Conservation (phyloP, 2,888 invertebrate species). For the Lithophane socia region DNA sequence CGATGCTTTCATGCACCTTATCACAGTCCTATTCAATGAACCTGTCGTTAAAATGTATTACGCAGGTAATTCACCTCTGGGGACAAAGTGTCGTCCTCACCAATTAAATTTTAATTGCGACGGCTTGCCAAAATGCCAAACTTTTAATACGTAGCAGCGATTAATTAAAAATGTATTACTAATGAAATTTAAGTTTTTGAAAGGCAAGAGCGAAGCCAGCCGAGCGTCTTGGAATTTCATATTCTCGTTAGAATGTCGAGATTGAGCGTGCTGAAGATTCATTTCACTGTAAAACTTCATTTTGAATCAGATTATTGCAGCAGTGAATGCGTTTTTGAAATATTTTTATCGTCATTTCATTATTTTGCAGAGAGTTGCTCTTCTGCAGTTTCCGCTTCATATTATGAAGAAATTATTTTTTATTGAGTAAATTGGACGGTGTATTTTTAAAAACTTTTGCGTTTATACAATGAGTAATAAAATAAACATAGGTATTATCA, state of each 20-base stretch:
- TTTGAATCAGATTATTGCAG: constrained; percentile 63
- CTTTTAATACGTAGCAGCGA: constrained; percentile 76
- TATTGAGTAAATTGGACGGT: not conserved
- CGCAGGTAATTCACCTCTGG: constrained; percentile 62
- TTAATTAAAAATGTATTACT: constrained; percentile 81
- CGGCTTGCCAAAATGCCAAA: constrained; percentile 72
- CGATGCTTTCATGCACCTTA: constrained; percentile 31
- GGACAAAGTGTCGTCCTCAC: constrained; percentile 68
- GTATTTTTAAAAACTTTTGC: not conserved
- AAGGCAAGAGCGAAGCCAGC: constrained; percentile 57
- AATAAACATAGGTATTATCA: not conserved
- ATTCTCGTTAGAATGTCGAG: constrained; percentile 73
- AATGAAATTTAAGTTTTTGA: constrained; percentile 77
- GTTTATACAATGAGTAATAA: not conserved
- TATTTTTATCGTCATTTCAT: constrained; percentile 22
- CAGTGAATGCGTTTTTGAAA: constrained; percentile 54
- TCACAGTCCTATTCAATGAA: constrained; percentile 50
- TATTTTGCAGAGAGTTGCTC: not conserved
- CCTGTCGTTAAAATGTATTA: constrained; percentile 55
- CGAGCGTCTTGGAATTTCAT: constrained; percentile 75
- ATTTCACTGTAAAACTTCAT: constrained; percentile 70
- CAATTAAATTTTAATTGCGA: constrained; percentile 72
- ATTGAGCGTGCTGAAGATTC: constrained; percentile 69
- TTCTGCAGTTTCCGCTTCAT: constrained; percentile 11
- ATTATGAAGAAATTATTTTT: constrained; percentile 8